Evolutionary conservation across 92 coral and sea anemone genomes (phyloP).

Genomic region (Isaurus tuberculatus): DNA sequence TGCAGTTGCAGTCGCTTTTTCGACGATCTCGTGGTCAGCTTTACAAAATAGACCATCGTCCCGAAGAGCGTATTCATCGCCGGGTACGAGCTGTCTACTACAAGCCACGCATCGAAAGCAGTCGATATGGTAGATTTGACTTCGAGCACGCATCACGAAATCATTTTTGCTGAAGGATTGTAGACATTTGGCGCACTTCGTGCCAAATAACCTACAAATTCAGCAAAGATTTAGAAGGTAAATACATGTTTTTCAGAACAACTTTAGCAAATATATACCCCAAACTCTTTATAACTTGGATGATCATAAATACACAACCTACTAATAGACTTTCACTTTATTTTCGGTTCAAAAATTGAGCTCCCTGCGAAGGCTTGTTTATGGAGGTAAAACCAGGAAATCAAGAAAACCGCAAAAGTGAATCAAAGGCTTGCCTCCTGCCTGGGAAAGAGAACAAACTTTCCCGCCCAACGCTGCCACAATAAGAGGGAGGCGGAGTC

Average conservation of each 20-base stretch:
- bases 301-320: constrained; percentile 17
- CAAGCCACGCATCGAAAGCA: constrained; percentile 99
- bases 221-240: constrained; percentile 52
- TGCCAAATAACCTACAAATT: constrained; percentile 91
- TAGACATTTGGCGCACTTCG: constrained; percentile 98
- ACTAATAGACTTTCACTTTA: constrained; percentile 11
- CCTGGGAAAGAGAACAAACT: constrained; percentile 82
- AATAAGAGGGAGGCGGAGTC: constrained; percentile 97
- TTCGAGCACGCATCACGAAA: constrained; percentile 97
- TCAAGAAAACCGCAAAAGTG: constrained; percentile 70
- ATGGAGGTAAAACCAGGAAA: constrained; percentile 46
- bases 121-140: constrained; percentile 95
- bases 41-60: constrained; percentile 98
- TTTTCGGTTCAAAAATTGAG: not conserved
- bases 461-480: constrained; percentile 95
- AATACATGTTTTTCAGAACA: constrained; percentile 77
- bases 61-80: constrained; percentile 96
- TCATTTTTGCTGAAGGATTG: constrained; percentile 94
- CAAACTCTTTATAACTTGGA: constrained; percentile 52
- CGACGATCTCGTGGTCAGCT: constrained; percentile 97
- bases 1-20: constrained; percentile 94
- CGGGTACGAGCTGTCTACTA: constrained; percentile 94
- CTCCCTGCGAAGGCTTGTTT: constrained; percentile 29
- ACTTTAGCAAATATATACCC: constrained; percentile 90
- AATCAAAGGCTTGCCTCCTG: constrained; percentile 85